Base-by-base conservation (phyloP, 2,888 invertebrate species). In the Limenitis camilla region DNA sequence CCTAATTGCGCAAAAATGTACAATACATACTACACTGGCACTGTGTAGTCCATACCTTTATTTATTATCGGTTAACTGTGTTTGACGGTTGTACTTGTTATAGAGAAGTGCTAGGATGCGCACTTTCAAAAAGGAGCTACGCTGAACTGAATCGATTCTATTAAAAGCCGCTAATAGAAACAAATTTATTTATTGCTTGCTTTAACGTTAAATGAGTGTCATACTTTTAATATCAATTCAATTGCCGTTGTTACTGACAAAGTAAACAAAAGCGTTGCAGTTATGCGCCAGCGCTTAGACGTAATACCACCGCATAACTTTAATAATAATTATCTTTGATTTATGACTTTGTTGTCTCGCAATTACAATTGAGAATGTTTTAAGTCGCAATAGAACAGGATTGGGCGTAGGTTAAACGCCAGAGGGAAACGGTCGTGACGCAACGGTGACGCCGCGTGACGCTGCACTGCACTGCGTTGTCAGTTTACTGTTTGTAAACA, bases 401-500 rank as follows among this genome's bases (percentile, higher is more conserved):
- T 76, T 79, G 73, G 77, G 69, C 65, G 69, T 63, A 48, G 55
- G 45, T 55, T 51, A 41, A 56, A 58, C 58, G 51, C 50, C 51
- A 50, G 58, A 53, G 49, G 41, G 49, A 40, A 52, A 50, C 59
- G 56, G 58, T 61, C 60, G 60, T 61, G 72, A 71, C 74, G 73
- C 62, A 19, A 19, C 19, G 19, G 19, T 19, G 19, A 19, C 19
- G 19, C 19, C 19, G 19, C 19, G 19, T 19, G 19, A 19, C 58
- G 54, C 58, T 38, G 71, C 73, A n/a, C 69, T 72, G 76, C 74
- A 75, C 74, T 76, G 73, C 55, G 56, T 30, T 58, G 64, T 60
- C 70, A 65, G 55, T 76, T 74, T 72, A 74, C 69, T 86, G 83
- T 86, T 86, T 81, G 82, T 82, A 86, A 86, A 84, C 83, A 85